phyloP scores from a whole-genome alignment of 2,888 invertebrate species.

The Megaustenia siamemsis region DNA sequence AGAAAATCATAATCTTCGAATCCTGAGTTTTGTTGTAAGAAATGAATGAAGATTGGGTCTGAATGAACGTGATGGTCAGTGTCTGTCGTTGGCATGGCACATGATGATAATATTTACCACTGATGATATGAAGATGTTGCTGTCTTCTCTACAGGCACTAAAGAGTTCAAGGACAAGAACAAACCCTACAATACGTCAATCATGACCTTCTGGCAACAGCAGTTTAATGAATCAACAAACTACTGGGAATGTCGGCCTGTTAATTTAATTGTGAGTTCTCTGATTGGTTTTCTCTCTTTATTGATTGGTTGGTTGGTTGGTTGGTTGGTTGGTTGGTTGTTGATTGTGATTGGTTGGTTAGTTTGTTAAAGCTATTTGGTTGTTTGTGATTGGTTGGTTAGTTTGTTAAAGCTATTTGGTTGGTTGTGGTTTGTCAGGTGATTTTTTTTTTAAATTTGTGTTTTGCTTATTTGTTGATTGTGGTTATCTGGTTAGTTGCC shows the following conservation, averaged over 20 bases:
- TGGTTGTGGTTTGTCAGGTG: neutral
- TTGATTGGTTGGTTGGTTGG: neutral
- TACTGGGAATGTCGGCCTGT: constrained; percentile 61
- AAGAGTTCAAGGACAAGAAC: constrained; percentile 68
- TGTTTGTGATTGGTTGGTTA: neutral
- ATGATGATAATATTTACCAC: no score
- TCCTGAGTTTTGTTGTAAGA: no score
- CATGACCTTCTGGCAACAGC: constrained; percentile 75
- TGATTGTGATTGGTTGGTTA: neutral
- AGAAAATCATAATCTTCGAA: no score
- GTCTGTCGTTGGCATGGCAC: no score
- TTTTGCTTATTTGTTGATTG: no score
- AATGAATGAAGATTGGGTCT: no score
- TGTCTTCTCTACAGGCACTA: constrained; percentile 56
- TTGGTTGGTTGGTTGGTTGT: neutral
- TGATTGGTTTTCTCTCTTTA: neutral
- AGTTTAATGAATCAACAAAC: constrained; percentile 53
- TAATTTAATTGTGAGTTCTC: constrained; percentile 60
- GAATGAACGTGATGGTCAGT: no score
- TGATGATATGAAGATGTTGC: neutral
- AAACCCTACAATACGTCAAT: constrained; percentile 64
- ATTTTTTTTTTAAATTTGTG: no score
- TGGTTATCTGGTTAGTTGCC: no score
- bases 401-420: no score
- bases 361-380: neutral